Evolutionary conservation across 2,888 invertebrate species (phyloP), one percentile per base, ranked within the genome.

Genomic region (Temnothorax rugatulus): DNA sequence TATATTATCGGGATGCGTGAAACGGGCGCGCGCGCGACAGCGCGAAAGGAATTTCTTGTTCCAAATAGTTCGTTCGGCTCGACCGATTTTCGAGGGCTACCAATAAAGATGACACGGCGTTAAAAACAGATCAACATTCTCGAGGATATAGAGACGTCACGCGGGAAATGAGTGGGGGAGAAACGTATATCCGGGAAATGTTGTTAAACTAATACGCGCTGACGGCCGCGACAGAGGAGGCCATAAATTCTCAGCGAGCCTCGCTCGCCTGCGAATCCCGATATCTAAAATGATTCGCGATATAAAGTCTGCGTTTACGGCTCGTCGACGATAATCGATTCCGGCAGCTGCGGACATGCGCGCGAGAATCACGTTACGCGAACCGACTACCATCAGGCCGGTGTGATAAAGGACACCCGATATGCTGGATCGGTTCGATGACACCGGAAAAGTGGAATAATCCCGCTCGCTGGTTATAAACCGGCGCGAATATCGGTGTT

Each of bases 1-100:
- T 83, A 76, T 61, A 77, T 73, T 81, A 85, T 87, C 74, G 85
- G 29, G 71, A 64, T 50, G 71, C 54, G 21, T 25, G 59, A 61
- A 18, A 52, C 63, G 41, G 18, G 41, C 8, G n/a, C n/a, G n/a
- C 52, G 52, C n/a, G 52, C n/a, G 75, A 69, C 52, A 63, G 38
- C 8, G 61, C 81, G 50, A 63, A 5, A 41, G 52, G 82, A 15
- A 77, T 82, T 57, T 81, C 52, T 71, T 15, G 21, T 41, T 63
- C 64, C 41, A 38, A 79, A 79, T 21, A 34, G 73, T 4, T 34
- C 2, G 57, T 79, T 59, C 44, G 54, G 74, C 7, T 71, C 25
- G 44, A 34, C 4, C 47, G 57, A 59, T 34, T 71, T 77, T 77
- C 25, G n/a, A 77, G 54, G 18, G 7, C 25, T 25, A 1, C 38